Percentiles rank a stretch among this genome's conserved stretches.
phyloP scores from a whole-genome alignment of 2,113 vertebrate genomes.

The Corythoichthys intestinalis region DNA sequence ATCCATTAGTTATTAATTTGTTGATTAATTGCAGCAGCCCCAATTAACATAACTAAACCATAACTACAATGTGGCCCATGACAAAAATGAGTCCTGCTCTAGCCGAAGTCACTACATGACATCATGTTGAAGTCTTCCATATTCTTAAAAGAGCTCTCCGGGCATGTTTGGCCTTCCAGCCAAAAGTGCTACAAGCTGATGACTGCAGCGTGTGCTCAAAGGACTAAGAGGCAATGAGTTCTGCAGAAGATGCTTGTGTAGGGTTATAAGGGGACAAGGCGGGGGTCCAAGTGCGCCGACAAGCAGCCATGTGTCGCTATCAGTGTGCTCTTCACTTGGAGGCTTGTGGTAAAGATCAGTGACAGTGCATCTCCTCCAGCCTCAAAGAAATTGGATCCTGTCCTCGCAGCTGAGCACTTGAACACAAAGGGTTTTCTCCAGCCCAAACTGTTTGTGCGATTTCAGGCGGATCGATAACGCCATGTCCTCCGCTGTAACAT shows the following conservation, averaged over 20 bases:
- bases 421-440: constrained; percentile 65
- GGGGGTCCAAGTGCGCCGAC: constrained; percentile 31
- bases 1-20: no score
- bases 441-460: constrained; percentile 69
- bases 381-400: constrained; percentile 55
- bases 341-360: constrained; percentile 48
- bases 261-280: constrained; percentile 21
- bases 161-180: neutral
- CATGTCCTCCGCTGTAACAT: constrained; percentile 67
- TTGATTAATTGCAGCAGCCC: no score
- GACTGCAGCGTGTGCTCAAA: constrained; percentile 19
- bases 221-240: constrained; percentile 23
- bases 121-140: neutral
- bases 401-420: constrained; percentile 66
- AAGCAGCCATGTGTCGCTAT: constrained; percentile 36
- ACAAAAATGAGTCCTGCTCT: no score
- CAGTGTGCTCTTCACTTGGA: constrained; percentile 39
- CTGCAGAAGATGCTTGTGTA: constrained; percentile 22
- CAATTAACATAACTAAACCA: no score
- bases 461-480: constrained; percentile 70
- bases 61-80: no score
- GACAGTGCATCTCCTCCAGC: constrained; percentile 3
- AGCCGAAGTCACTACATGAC: neutral
- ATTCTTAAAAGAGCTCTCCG: neutral
- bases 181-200: constrained; percentile 6